Percentiles rank a stretch among this genome's conserved stretches.
phyloP scores from a whole-genome alignment of 1,140 invertebrate species.

The Meloidogyne floridensis region DNA sequence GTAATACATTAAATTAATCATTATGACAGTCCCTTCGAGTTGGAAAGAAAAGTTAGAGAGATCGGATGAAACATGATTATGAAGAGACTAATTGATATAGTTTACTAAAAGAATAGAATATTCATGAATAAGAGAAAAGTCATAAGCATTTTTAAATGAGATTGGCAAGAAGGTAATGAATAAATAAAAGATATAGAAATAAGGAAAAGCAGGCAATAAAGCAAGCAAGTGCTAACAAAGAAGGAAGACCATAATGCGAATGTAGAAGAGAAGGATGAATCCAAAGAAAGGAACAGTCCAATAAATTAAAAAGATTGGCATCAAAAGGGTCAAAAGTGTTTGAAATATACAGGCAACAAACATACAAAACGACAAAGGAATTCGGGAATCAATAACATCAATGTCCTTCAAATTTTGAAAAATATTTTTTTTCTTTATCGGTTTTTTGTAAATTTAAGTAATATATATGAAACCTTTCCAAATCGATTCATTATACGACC shows the following conservation, averaged over 20 bases:
- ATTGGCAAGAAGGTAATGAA: neutral
- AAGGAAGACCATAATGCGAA: neutral
- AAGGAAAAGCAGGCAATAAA: neutral
- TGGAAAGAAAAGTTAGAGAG: too few species aligned
- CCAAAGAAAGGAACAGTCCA: neutral
- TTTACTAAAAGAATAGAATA: too few species aligned
- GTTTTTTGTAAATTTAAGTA: slow-evolving; percentile 37
- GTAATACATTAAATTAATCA: too few species aligned
- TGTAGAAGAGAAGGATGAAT: neutral
- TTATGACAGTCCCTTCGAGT: neutral
- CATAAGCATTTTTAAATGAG: neutral
- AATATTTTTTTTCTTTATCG: slow-evolving; percentile 10
- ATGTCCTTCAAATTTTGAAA: slow-evolving; percentile 35
- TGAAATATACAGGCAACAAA: slow-evolving; percentile 4
- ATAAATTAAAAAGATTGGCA: neutral
- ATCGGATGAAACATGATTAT: too few species aligned
- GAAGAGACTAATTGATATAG: too few species aligned
- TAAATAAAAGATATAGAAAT: neutral
- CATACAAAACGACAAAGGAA: slow-evolving; percentile 22
- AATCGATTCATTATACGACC: slow-evolving; percentile 78
- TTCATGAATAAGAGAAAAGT: neutral
- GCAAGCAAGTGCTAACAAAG: neutral
- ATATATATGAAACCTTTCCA: slow-evolving; percentile 57
- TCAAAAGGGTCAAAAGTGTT: neutral
- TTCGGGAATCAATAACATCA: slow-evolving; percentile 53